Percentiles rank a stretch among this genome's conserved stretches.
Conservation (phyloP, 1,140 invertebrate genomes). For the Cyclina sinensis region DNA sequence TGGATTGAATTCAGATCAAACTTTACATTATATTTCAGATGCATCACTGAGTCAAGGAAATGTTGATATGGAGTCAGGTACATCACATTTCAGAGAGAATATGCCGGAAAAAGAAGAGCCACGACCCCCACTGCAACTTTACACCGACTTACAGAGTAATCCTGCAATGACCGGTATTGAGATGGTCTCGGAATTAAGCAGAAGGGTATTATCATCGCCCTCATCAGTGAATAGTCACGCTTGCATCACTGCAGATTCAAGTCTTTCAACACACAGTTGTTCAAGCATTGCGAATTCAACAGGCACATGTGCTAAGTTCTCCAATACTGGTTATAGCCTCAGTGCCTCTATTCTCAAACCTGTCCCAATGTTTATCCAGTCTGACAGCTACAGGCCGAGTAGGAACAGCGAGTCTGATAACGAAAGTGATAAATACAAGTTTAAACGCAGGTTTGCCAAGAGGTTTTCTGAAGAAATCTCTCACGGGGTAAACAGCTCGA, state of each 20-base stretch:
- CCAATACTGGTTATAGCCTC: conserved; percentile 61
- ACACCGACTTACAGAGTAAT: too few species aligned
- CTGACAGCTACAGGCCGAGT: neutral
- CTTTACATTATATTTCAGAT: neutral
- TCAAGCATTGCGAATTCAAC: neutral
- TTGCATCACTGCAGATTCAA: conserved; percentile 18
- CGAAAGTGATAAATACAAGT: conserved; percentile 91
- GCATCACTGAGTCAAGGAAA: conserved; percentile 45
- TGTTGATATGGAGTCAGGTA: neutral
- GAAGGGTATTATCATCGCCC: conserved; percentile 63
- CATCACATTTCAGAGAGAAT: too few species aligned
- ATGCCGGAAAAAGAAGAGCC: neutral
- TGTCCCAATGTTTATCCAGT: conserved; percentile 34
- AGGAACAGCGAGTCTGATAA: conserved; percentile 34
- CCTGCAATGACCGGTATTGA: too few species aligned
- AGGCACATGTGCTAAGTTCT: neutral
- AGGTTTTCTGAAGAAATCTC: conserved; percentile 89
- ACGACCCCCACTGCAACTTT: too few species aligned
- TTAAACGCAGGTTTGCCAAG: conserved; percentile 97
- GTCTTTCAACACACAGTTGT: conserved; percentile 28
- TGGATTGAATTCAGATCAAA: too few species aligned
- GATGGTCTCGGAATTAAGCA: neutral
- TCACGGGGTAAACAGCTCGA: conserved; percentile 45
- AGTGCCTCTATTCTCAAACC: conserved; percentile 45
- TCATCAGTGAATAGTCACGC: conserved; percentile 19